These are phyloP conservation scores for Copsychus sechellarum DNA, from an alignment of 2,113 vertebrate genomes.

Conservation along the genomic window DNA sequence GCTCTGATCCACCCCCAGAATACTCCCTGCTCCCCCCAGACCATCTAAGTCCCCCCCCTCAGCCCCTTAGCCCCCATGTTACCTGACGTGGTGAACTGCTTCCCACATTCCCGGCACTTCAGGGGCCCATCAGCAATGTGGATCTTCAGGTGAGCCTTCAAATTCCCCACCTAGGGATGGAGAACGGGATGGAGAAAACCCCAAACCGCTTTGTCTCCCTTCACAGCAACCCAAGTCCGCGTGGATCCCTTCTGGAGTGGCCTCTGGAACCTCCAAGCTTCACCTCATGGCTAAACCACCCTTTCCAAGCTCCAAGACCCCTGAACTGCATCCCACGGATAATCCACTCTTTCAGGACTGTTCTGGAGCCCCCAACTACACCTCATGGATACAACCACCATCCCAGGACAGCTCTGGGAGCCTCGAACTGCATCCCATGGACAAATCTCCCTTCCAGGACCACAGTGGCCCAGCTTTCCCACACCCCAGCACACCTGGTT, in stretches of 20 bases:
- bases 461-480: rapidly evolving
- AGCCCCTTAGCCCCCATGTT: not conserved
- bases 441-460: not conserved
- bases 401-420: not conserved
- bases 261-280: not conserved
- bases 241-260: rapidly evolving
- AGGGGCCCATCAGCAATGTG: constrained; percentile 92
- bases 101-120: constrained; percentile 95
- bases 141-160: constrained; percentile 96
- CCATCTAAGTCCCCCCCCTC: rapidly evolving
- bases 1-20: rapidly evolving
- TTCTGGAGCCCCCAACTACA: not conserved
- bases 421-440: rapidly evolving
- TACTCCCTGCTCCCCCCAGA: rapidly evolving
- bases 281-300: not conserved
- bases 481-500: constrained; percentile 82
- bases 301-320: not conserved
- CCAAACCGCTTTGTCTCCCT: rapidly evolving
- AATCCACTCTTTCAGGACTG: not conserved
- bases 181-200: not conserved
- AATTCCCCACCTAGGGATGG: constrained; percentile 84
- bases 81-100: constrained; percentile 99
- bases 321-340: not conserved
- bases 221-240: rapidly evolving
- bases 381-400: not conserved